Evolutionary conservation across 2,888 invertebrate species (phyloP).

Genomic region (Epinotia bilunana): DNA sequence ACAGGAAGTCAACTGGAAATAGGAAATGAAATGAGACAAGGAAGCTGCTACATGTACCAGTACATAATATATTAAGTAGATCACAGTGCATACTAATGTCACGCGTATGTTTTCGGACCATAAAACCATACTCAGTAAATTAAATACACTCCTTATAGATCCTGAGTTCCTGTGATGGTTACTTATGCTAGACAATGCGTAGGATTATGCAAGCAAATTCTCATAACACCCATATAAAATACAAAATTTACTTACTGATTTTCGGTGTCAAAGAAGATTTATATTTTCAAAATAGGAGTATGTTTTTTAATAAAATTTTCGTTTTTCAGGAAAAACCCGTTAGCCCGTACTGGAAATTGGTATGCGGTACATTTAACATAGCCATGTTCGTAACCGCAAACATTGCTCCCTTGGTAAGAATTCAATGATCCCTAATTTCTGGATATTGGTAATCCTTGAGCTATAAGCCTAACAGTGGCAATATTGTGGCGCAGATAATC

Average conservation of each 20-base stretch:
- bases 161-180: too few relatives aligned
- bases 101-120: conserved; percentile 11
- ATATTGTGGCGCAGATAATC: conserved; percentile 61
- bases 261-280: too few relatives aligned
- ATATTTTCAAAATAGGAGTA: too few relatives aligned
- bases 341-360: conserved; percentile 71
- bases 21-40: conserved; percentile 41
- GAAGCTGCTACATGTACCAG: conserved; percentile 18
- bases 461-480: conserved; percentile 25
- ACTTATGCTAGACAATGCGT: too few relatives aligned
- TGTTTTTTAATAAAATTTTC: conserved; percentile 9
- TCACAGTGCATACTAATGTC: conserved; percentile 15
- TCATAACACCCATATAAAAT: too few relatives aligned
- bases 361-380: conserved; percentile 72
- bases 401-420: conserved; percentile 71
- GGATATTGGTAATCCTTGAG: background rate
- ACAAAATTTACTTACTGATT: too few relatives aligned
- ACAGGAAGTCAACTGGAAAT: conserved; percentile 40
- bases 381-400: conserved; percentile 70
- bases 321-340: conserved; percentile 69
- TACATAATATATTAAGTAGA: conserved; percentile 26
- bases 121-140: background rate
- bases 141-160: too few relatives aligned
- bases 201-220: too few relatives aligned
- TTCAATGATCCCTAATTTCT: background rate